Conservation (phyloP, 2,113 vertebrate species). For the Mus spicilegus region DNA sequence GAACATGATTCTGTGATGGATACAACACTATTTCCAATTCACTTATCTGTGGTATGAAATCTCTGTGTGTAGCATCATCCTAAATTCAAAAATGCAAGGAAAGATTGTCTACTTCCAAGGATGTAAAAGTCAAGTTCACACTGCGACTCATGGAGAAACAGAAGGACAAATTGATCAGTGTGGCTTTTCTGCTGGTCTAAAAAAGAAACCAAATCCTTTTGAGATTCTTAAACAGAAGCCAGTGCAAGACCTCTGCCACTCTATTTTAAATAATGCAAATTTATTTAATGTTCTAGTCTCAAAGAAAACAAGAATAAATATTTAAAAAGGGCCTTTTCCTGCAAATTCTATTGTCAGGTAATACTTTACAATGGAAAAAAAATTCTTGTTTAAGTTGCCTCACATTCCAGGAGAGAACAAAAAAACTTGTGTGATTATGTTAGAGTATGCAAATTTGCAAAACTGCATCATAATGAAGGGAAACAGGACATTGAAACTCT, state of each 20-base stretch:
- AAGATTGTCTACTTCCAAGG: background rate
- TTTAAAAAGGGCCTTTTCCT: background rate
- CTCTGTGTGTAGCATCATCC: constrained; percentile 8
- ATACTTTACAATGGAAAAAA: constrained; percentile 5
- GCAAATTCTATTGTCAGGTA: constrained; percentile 11
- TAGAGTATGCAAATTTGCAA: background rate
- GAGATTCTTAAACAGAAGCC: background rate
- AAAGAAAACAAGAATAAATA: constrained; percentile 52
- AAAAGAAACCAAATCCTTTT: constrained; percentile 14
- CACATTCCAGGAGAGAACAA: background rate
- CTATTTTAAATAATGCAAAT: constrained; percentile 44
- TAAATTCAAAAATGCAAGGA: background rate
- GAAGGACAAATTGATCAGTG: background rate
- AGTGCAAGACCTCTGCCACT: background rate
- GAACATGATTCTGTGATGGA: background rate
- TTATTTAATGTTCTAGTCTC: constrained; percentile 31
- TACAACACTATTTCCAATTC: background rate
- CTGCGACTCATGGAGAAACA: background rate
- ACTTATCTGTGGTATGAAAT: background rate
- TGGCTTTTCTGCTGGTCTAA: constrained; percentile 34
- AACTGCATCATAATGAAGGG: background rate
- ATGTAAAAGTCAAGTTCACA: background rate
- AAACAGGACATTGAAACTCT: background rate
- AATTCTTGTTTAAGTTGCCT: background rate
- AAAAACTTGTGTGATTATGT: background rate